Conservation (phyloP, 2,888 invertebrate species). For the Leptarthrus brevirostris region DNA sequence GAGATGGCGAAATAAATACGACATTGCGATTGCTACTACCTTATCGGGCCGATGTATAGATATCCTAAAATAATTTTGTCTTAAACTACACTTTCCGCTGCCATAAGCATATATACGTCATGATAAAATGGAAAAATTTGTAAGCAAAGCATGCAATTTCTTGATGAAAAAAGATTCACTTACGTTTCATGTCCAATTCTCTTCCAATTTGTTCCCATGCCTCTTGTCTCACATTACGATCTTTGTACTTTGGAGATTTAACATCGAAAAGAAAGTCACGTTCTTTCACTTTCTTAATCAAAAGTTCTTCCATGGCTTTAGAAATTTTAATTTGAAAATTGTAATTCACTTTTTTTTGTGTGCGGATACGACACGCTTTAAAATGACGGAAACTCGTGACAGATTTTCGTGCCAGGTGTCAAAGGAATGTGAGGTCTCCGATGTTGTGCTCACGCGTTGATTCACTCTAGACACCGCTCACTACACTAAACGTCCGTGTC, state of each 20-base stretch:
- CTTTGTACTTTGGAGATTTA: constrained; percentile 29
- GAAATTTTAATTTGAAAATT: neutral
- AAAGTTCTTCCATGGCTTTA: constrained; percentile 24
- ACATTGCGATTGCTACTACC: too few species aligned
- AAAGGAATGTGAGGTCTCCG: constrained; percentile 8
- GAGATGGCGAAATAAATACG: too few species aligned
- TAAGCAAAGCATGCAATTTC: too few species aligned
- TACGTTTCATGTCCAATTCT: constrained; percentile 34
- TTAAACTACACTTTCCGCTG: too few species aligned
- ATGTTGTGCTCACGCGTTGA: constrained; percentile 39
- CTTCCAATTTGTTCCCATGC: constrained; percentile 40
- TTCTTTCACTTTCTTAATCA: constrained; percentile 21
- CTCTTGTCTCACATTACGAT: constrained; percentile 10
- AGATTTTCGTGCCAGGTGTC: constrained; percentile 34
- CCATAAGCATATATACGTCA: too few species aligned
- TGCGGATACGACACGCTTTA: constrained; percentile 4
- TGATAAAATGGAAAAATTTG: too few species aligned
- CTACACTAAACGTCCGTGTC: constrained; percentile 14
- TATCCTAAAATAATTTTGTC: too few species aligned
- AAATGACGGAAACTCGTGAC: constrained; percentile 32
- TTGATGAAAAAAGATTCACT: too few species aligned
- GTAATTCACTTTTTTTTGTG: neutral
- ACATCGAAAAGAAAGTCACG: constrained; percentile 22
- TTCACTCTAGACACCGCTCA: too few species aligned
- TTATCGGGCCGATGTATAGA: too few species aligned